Evolutionary conservation across 2,113 vertebrate species (phyloP).

Genomic region (Sylvilagus bachmani): DNA sequence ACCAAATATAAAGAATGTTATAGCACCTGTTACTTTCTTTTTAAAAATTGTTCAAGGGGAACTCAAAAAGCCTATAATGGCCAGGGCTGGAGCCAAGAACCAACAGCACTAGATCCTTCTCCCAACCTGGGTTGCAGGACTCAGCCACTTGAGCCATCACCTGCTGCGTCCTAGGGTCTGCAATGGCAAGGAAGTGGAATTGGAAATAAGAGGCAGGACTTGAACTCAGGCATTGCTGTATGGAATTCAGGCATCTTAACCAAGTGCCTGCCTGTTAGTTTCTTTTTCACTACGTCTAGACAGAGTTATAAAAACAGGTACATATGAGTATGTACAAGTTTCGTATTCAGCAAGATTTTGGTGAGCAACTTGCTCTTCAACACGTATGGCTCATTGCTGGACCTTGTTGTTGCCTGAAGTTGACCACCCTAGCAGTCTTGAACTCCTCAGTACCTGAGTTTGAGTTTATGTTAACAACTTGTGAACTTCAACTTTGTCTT

Average conservation of each 20-base stretch:
- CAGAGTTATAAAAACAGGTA: background rate
- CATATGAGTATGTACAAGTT: background rate
- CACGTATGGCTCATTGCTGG: background rate
- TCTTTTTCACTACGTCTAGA: slow-evolving; percentile 22
- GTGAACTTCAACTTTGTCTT: slow-evolving; percentile 49
- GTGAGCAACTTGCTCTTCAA: background rate
- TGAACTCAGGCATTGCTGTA: too few species aligned
- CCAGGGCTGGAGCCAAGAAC: too few species aligned
- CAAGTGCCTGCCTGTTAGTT: background rate
- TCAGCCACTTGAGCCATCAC: too few species aligned
- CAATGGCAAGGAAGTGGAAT: too few species aligned
- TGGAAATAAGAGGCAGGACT: too few species aligned
- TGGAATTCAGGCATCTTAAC: too few species aligned
- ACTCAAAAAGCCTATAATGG: too few species aligned
- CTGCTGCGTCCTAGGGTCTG: too few species aligned
- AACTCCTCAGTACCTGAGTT: slow-evolving; percentile 14
- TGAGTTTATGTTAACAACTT: slow-evolving; percentile 43
- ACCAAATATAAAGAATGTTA: background rate
- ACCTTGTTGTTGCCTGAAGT: background rate
- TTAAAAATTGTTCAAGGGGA: too few species aligned
- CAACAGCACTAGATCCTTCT: too few species aligned
- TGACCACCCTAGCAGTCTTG: slow-evolving; percentile 14
- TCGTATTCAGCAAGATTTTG: background rate
- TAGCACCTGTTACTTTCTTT: background rate
- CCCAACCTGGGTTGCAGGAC: too few species aligned